Evolutionary conservation across 2,797 vertebrate genomes (phyloP).

Genomic region (Enteromius paludinosus): DNA sequence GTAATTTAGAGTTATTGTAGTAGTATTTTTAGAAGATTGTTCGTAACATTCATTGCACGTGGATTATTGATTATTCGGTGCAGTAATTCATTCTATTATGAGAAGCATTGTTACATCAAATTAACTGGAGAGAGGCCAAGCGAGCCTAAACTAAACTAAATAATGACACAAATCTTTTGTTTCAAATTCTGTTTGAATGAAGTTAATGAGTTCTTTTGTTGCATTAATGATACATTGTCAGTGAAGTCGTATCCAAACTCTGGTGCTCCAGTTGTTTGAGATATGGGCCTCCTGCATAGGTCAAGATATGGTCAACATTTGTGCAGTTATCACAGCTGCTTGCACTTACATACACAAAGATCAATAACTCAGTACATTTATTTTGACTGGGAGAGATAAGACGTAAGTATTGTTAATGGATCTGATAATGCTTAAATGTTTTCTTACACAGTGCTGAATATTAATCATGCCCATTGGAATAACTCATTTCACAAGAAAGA

Average conservation of each 20-base stretch:
- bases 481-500: not conserved
- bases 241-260: constrained; percentile 53
- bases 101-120: constrained; percentile 86
- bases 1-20: constrained; percentile 54
- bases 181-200: constrained; percentile 74
- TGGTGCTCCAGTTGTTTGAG: constrained; percentile 44
- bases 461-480: not conserved
- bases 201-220: constrained; percentile 85
- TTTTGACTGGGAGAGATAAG: constrained; percentile 74
- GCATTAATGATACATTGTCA: constrained; percentile 82
- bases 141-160: constrained; percentile 70
- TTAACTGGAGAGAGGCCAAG: constrained; percentile 84
- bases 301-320: constrained; percentile 47
- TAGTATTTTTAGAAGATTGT: constrained; percentile 75
- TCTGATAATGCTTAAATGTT: constrained; percentile 42
- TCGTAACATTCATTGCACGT: constrained; percentile 82
- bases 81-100: constrained; percentile 75
- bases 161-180: constrained; percentile 65
- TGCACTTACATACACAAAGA: constrained; percentile 70
- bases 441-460: constrained; percentile 69
- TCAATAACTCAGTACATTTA: constrained; percentile 82
- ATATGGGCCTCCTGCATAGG: constrained; percentile 45
- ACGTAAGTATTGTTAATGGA: constrained; percentile 79
- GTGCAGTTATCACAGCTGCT: constrained; percentile 62
- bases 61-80: constrained; percentile 84